Conservation (phyloP, 2,888 invertebrate species). For the Limnephilus lunatus region DNA sequence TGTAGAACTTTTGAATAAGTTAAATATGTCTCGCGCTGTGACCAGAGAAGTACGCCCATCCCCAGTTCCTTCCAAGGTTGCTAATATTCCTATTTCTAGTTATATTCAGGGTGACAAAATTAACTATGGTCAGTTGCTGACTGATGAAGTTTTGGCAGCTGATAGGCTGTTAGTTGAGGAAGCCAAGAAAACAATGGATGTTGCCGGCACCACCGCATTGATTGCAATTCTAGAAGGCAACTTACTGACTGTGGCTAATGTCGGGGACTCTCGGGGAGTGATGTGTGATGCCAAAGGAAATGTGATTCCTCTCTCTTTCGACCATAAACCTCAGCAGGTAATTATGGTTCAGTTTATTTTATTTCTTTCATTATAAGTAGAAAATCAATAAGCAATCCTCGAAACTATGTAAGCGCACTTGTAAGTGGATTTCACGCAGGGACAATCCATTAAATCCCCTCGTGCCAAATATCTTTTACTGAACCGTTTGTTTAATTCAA, state of each 20-base stretch:
- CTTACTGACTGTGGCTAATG: slow-evolving; percentile 94
- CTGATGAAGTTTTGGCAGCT: slow-evolving; percentile 91
- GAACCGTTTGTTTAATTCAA: too few relatives aligned
- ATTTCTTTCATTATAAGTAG: slow-evolving; percentile 2
- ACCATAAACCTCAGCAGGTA: slow-evolving; percentile 98
- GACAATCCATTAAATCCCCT: too few relatives aligned
- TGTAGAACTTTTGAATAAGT: slow-evolving; percentile 81
- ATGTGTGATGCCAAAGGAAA: slow-evolving; percentile 95
- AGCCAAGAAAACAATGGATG: slow-evolving; percentile 87
- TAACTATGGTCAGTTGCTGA: slow-evolving; percentile 88
- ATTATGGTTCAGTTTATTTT: slow-evolving; percentile 23
- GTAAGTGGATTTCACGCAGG: too few relatives aligned
- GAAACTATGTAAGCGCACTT: too few relatives aligned
- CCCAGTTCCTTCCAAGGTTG: slow-evolving; percentile 73
- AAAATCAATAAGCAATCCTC: too few relatives aligned
- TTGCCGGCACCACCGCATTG: slow-evolving; percentile 93
- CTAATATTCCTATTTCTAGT: slow-evolving; percentile 77
- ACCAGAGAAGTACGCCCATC: slow-evolving; percentile 80
- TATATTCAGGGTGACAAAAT: slow-evolving; percentile 87
- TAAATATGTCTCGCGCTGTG: slow-evolving; percentile 80
- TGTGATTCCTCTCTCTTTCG: slow-evolving; percentile 94
- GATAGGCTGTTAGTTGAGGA: slow-evolving; percentile 89
- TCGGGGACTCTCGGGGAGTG: slow-evolving; percentile 97
- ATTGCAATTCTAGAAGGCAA: slow-evolving; percentile 91
- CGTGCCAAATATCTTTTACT: too few relatives aligned